phyloP scores from a whole-genome alignment of 2,113 vertebrate genomes.

The Montifringilla adamsi region DNA sequence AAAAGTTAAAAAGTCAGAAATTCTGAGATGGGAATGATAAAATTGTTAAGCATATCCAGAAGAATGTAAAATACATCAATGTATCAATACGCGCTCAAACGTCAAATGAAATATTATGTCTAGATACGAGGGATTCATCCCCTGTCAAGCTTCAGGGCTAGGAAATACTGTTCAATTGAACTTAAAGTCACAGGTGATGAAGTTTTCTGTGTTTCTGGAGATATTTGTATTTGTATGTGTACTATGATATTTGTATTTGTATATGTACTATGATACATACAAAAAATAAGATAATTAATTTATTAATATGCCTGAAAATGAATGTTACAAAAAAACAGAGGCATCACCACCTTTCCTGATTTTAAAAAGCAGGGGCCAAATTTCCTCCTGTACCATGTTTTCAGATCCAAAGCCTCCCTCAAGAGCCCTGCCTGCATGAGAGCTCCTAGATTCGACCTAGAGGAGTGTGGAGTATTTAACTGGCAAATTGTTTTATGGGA shows the following conservation, averaged over 20 bases:
- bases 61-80: constrained; percentile 45
- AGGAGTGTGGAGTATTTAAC: not conserved
- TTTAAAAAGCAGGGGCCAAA: not conserved
- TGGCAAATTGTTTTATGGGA: not conserved
- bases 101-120: constrained; percentile 40
- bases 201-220: not conserved
- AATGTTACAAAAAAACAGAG: not conserved
- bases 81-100: not conserved
- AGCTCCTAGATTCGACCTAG: not conserved
- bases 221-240: not conserved
- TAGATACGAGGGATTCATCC: constrained; percentile 22
- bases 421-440: not conserved
- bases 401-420: not conserved
- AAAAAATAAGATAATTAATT: not conserved
- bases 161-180: constrained; percentile 25
- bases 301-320: not conserved
- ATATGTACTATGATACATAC: not conserved
- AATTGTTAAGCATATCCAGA: constrained; percentile 52
- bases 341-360: not conserved
- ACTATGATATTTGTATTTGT: not conserved
- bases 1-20: constrained; percentile 64
- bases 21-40: constrained; percentile 58
- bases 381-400: not conserved
- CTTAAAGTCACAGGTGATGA: not conserved
- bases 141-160: constrained; percentile 21